Conservation (phyloP, 2,888 invertebrate genomes). For the Acronicta alni region DNA sequence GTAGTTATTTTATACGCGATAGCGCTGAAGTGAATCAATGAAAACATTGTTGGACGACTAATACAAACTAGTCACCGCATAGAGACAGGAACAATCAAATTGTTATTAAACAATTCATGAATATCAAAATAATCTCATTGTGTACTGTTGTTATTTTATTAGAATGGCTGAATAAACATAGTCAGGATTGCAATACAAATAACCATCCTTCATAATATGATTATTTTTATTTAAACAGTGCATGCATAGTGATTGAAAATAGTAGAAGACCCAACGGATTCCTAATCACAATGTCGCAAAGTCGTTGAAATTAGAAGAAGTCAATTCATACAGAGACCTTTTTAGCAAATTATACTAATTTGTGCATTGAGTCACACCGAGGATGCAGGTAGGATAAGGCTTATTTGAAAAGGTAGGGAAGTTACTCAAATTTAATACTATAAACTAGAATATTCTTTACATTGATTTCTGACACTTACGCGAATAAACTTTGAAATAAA, state of each 20-base stretch:
- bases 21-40: background rate
- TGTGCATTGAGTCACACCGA: too few species aligned
- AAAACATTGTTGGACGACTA: background rate
- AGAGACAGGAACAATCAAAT: constrained; percentile 2
- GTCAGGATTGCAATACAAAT: constrained; percentile 17
- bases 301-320: too few species aligned
- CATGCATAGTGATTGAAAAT: constrained; percentile 7
- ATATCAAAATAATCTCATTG: constrained; percentile 6
- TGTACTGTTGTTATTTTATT: constrained; percentile 24
- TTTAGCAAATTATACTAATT: too few species aligned
- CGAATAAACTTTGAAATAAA: too few species aligned
- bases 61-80: background rate
- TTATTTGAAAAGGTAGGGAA: too few species aligned
- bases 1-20: background rate
- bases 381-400: too few species aligned
- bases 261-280: too few species aligned
- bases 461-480: too few species aligned
- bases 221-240: constrained; percentile 21
- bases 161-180: constrained; percentile 15
- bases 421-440: too few species aligned
- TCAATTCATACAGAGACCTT: too few species aligned
- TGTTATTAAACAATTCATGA: constrained; percentile 25
- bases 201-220: constrained; percentile 18
- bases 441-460: too few species aligned
- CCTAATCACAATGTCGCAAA: too few species aligned